Base-by-base conservation (phyloP, 2,113 vertebrate species). In the Chitala chitala region DNA sequence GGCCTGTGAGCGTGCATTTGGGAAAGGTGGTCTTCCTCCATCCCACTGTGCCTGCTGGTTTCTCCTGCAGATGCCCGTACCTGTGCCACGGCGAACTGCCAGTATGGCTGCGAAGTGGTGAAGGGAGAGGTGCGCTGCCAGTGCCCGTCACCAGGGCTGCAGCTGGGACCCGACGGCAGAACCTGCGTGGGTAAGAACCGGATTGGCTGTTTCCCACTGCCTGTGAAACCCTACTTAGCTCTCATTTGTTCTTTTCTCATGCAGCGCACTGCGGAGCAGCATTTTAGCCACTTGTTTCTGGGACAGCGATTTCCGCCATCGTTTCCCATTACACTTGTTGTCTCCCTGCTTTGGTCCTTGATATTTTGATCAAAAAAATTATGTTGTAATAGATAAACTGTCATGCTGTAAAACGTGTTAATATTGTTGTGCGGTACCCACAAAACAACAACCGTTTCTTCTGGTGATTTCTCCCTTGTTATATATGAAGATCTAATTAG, bases 31-130 rank as follows among this genome's bases (percentile, higher is more conserved):
- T 36, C 40, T 22, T 8, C 10, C 10, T 63, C 40, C 42, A 4
- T 17, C 29, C 26, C 20, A 1, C 42, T 33, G 10, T 50, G 26
- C n/a, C 56, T 31, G 9, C 4, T 53, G 4, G 13, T 50, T n/a
- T 63, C 15, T n/a, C 87, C 26, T 48, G 0, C 73, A 98, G 96
- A 88, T 78, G 87, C 87, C 15, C 86, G 85, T 5, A 91, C 93
- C 0, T 98, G 96, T 85, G 91, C 90, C 4, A 89, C 94, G 91
- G 96, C 95, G 29, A 95, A 96, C 88, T 98, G 96, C 77, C 96
- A 98, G 83, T 98, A 98, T 2, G 95, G 95, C 79, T 98, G 96
- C 75, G 95, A 94, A 0, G 83, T 96, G 0, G 78, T 91, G 53
- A 96, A 95, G 77, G 96, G 96, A 1, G 87, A 90, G 38, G 85